These are phyloP conservation scores for Helicoverpa assulta DNA, from an alignment of 2,888 invertebrate genomes.

Conservation along the genomic window DNA sequence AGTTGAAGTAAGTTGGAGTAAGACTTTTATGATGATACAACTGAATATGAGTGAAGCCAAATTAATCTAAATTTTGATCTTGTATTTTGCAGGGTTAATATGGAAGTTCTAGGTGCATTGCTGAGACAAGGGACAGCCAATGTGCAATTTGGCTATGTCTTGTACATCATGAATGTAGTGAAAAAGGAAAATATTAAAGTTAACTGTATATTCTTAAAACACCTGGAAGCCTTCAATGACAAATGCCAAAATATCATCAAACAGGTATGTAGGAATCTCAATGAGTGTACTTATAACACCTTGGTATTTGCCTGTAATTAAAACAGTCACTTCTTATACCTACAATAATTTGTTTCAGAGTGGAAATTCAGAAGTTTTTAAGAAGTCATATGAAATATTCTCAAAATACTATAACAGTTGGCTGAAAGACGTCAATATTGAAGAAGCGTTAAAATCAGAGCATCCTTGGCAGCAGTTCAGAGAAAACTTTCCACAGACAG, in stretches of 20 bases:
- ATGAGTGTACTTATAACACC: background rate
- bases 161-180: conserved; percentile 92
- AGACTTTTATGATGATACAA: conserved; percentile 19
- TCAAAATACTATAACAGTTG: conserved; percentile 75
- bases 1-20: conserved; percentile 93
- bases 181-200: conserved; percentile 91
- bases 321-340: too few species aligned
- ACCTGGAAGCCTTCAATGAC: conserved; percentile 91
- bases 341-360: conserved; percentile 73
- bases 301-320: too few species aligned
- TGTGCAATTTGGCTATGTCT: conserved; percentile 92
- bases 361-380: conserved; percentile 74
- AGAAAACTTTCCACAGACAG: conserved; percentile 78
- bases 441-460: conserved; percentile 78
- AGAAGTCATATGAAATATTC: conserved; percentile 80
- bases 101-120: conserved; percentile 94
- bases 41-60: background rate
- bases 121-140: conserved; percentile 91
- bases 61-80: conserved; percentile 13
- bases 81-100: conserved; percentile 91
- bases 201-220: conserved; percentile 90
- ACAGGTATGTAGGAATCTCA: conserved; percentile 69
- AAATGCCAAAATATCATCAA: conserved; percentile 88
- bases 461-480: conserved; percentile 93
- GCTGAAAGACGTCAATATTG: conserved; percentile 82